phyloP scores from a whole-genome alignment of 92 coral and sea anemone genomes.

The Phenganax marumi region DNA sequence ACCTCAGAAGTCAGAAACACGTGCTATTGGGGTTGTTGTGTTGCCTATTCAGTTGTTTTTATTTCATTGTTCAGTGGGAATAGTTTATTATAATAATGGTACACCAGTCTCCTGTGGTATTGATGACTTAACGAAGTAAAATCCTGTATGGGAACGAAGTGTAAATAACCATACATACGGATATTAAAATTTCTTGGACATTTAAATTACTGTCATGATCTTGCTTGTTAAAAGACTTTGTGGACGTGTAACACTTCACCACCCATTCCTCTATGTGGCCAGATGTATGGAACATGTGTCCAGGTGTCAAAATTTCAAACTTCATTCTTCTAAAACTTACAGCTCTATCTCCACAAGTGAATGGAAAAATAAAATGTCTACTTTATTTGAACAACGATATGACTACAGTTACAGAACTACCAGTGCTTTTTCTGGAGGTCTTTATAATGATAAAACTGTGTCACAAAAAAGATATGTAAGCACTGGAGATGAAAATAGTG shows the following conservation, averaged over 20 bases:
- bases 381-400: background rate
- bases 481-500: slow-evolving; percentile 20
- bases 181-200: too few species aligned
- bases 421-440: background rate
- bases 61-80: too few species aligned
- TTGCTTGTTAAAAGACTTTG: background rate
- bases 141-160: too few species aligned
- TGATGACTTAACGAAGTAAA: too few species aligned
- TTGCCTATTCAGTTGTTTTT: too few species aligned
- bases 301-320: background rate
- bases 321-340: background rate
- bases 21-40: too few species aligned
- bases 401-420: background rate
- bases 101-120: too few species aligned
- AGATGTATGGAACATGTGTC: slow-evolving; percentile 17
- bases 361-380: background rate
- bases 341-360: background rate
- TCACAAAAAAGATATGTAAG: slow-evolving; percentile 1
- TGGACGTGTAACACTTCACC: slow-evolving; percentile 14
- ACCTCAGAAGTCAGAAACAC: too few species aligned
- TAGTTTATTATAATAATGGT: too few species aligned
- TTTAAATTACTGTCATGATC: slow-evolving; percentile 2
- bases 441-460: background rate
- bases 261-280: background rate
- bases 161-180: too few species aligned